phyloP scores from a whole-genome alignment of 2,797 vertebrate genomes.

The Dallia pectoralis region DNA sequence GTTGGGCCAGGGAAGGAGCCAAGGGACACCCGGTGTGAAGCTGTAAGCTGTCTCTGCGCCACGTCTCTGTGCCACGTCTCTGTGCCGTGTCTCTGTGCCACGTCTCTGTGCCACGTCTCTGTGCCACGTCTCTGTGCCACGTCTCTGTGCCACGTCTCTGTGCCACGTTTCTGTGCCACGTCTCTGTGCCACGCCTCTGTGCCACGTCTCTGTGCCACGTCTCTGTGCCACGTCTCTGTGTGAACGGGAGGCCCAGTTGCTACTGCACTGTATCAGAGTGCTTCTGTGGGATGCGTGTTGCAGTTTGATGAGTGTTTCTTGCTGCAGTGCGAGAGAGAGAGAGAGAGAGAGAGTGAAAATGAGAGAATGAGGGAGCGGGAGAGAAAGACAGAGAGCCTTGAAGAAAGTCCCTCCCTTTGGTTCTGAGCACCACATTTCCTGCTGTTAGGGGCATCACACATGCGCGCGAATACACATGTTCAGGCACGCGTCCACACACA shows the following conservation, averaged over 20 bases:
- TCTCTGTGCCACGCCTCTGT: background rate
- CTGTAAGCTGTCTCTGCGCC: conserved; percentile 63
- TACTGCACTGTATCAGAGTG: conserved; percentile 62
- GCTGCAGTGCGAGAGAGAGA: conserved; percentile 70
- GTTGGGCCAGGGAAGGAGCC: background rate
- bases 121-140: background rate
- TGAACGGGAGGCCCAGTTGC: conserved; percentile 62
- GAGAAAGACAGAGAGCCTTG: conserved; percentile 6
- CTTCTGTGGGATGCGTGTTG: conserved; percentile 71
- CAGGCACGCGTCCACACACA: background rate
- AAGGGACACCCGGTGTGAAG: conserved; percentile 43
- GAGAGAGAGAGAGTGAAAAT: conserved; percentile 28
- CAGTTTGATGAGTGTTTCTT: conserved; percentile 77
- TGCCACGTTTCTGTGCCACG: no score
- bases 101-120: background rate
- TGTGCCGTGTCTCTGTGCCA: no score
- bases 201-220: conserved; percentile 67
- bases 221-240: conserved; percentile 59
- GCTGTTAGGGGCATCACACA: conserved; percentile 43
- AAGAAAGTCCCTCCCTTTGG: conserved; percentile 45
- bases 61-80: no score
- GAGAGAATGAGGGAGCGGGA: background rate
- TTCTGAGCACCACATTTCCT: conserved; percentile 48
- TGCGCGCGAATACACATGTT: conserved; percentile 33
- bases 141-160: no score